Conservation (phyloP, 1,140 invertebrate species). For the Zaprionus lachaisei region DNA sequence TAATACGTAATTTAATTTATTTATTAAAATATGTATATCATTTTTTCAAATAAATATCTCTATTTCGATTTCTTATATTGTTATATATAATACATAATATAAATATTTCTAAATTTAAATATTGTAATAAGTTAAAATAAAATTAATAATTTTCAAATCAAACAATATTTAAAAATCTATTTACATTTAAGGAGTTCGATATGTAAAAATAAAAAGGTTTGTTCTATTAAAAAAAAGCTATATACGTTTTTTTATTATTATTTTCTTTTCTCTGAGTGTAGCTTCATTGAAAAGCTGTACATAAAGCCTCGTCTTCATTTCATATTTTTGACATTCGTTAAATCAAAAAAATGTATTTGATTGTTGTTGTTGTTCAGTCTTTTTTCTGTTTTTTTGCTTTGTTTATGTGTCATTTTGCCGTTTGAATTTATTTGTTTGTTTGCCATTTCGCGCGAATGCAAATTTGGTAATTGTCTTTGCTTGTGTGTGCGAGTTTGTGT, state of each 20-base stretch:
- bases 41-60: neutral
- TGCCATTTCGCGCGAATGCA: constrained; percentile 73
- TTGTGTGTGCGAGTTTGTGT: constrained; percentile 8
- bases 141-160: too few relatives aligned
- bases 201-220: too few relatives aligned
- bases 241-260: neutral
- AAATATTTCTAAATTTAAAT: neutral
- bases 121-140: too few relatives aligned
- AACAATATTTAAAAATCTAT: too few relatives aligned
- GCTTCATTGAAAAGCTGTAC: constrained; percentile 60
- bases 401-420: constrained; percentile 71
- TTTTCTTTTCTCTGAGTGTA: constrained; percentile 42
- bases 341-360: constrained; percentile 68
- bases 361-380: constrained; percentile 14
- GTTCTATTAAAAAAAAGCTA: too few relatives aligned
- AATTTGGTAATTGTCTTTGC: constrained; percentile 73
- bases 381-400: constrained; percentile 29
- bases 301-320: constrained; percentile 69
- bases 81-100: too few relatives aligned
- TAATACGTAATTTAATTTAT: too few relatives aligned
- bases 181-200: too few relatives aligned
- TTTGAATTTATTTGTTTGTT: constrained; percentile 82
- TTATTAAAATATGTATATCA: neutral
- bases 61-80: too few relatives aligned
- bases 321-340: constrained; percentile 78